Evolutionary conservation across 2,113 vertebrate species (phyloP).

Genomic region (Callipepla californica): DNA sequence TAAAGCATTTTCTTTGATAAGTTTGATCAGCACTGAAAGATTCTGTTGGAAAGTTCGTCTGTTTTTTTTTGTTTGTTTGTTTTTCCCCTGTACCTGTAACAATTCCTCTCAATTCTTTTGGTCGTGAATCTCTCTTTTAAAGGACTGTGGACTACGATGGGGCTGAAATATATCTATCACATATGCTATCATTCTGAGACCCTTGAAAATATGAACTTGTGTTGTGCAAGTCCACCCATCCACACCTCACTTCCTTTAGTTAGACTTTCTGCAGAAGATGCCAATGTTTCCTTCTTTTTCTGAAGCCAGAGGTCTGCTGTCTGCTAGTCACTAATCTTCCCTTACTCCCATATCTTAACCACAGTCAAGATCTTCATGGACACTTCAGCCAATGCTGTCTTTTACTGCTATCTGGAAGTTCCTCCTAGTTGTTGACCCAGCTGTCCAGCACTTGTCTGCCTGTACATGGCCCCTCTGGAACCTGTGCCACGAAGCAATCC

Average conservation of each 20-base stretch:
- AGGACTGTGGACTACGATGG: background rate
- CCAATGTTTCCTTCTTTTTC: background rate
- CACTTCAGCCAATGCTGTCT: background rate
- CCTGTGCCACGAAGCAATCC: no score
- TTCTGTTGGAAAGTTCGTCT: background rate
- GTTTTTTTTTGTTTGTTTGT: background rate
- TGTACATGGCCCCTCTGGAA: background rate
- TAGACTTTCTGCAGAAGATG: background rate
- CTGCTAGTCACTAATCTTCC: background rate
- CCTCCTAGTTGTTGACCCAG: background rate
- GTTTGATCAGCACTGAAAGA: background rate
- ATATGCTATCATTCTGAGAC: background rate
- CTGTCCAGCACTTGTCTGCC: background rate
- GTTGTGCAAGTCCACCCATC: no score
- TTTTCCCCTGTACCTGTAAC: background rate
- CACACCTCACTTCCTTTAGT: rapidly evolving
- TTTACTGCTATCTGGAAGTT: background rate
- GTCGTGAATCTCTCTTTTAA: background rate
- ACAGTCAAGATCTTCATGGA: background rate
- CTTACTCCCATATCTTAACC: background rate
- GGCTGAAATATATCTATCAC: rapidly evolving
- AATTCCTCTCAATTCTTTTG: background rate
- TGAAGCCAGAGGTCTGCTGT: rapidly evolving
- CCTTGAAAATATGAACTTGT: background rate
- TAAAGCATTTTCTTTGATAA: background rate